Evolutionary conservation across 2,113 vertebrate genomes (phyloP), one percentile per base, ranked within the genome.

Genomic region (Thomomys bottae): DNA sequence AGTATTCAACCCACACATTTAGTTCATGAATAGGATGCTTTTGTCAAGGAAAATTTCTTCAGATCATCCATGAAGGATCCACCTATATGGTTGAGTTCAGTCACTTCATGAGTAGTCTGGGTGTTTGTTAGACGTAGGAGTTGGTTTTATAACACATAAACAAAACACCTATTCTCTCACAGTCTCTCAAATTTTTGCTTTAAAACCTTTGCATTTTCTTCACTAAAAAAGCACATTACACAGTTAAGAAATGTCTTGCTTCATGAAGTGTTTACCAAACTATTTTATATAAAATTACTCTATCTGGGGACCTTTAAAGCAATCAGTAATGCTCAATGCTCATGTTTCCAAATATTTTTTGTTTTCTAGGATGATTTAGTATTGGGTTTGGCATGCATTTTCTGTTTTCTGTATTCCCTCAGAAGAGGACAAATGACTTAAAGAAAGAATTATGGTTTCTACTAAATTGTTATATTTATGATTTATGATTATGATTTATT

Each of bases 191-290:
- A 40, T 73, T 84, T 87, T 64, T 84, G 64, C 38, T 83, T 81
- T 40, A 59, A 84, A 75, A 18, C 81, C 34, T 91, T 64, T 67
- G 28, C 38, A 73, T 71, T 38, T 8, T 8, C 4, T n/a, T 79
- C 8, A 38, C 77, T 40, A 40, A 42, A 63, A 92, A 36, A 73
- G 23, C 24, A 79, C 21, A 66, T 61, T 21, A 42, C 32, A 89
- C 24, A 92, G 59, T 71, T 49, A 82, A 77, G 26, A 8, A 63
- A 18, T 36, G 11, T 5, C 12, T 87, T 32, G 10, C 84, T 34
- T 91, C 59, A 82, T 45, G 20, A 84, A 94, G 63, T 79, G 75
- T 90, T 91, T 70, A 87, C 68, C 61, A 57, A 76, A 15, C 32
- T 34, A 26, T 83, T 92, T 87, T 83, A 88, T 57, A 70, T 64